Percentiles rank a stretch among this genome's conserved stretches.
phyloP scores from a whole-genome alignment of 1,140 invertebrate species.

The Chymomyza costata region DNA sequence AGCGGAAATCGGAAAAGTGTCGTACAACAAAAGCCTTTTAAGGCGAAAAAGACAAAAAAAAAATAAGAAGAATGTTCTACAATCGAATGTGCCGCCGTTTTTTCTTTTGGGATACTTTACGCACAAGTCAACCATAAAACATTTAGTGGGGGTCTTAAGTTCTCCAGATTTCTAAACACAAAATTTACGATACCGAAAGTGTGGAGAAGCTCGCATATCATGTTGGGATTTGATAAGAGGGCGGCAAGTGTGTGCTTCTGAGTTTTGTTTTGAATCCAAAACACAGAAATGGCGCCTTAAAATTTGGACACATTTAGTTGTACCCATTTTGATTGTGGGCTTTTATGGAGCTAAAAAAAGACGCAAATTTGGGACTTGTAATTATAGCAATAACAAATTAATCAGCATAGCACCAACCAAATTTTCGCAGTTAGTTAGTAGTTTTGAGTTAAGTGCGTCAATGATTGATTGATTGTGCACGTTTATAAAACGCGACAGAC shows the following conservation, averaged over 20 bases:
- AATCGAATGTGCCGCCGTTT: constrained; percentile 30
- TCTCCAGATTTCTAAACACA: constrained; percentile 19
- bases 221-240: constrained; percentile 24
- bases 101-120: background rate
- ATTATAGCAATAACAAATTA: constrained; percentile 15
- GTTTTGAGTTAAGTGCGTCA: constrained; percentile 54
- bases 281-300: constrained; percentile 22
- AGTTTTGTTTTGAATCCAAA: too few species aligned
- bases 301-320: constrained; percentile 3
- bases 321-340: too few species aligned
- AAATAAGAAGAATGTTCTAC: too few species aligned
- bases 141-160: constrained; percentile 29
- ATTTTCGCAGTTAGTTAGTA: constrained; percentile 42
- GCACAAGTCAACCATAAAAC: constrained; percentile 50
- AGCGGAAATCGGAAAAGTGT: constrained; percentile 49
- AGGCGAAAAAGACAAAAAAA: constrained; percentile 21
- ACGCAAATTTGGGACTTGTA: constrained; percentile 6
- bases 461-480: too few species aligned
- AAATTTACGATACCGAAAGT: constrained; percentile 24
- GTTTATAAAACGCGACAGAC: constrained; percentile 51
- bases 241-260: too few species aligned
- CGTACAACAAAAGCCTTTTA: constrained; percentile 59
- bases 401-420: constrained; percentile 13
- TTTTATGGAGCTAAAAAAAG: too few species aligned
- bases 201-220: constrained; percentile 7